Evolutionary conservation across 2,888 invertebrate genomes (phyloP).

Genomic region (Philopedon plagiatum): DNA sequence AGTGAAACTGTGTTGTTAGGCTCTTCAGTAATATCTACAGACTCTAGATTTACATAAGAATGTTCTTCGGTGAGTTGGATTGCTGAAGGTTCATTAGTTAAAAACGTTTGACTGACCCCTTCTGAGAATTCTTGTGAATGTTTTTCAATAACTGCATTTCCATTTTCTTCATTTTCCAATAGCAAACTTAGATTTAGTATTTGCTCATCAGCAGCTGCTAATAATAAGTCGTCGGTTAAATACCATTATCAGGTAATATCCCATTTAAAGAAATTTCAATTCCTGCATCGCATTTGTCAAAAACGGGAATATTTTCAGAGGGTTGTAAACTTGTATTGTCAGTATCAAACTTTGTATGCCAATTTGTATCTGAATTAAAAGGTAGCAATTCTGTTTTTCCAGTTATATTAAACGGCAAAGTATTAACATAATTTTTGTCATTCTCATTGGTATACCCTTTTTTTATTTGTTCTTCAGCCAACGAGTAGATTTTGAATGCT

Average conservation of each 20-base stretch:
- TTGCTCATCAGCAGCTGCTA: not conserved
- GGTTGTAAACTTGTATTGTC: not conserved
- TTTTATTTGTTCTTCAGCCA: not conserved
- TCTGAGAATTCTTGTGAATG: no score
- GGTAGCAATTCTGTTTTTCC: not conserved
- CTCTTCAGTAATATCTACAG: no score
- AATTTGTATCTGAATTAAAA: not conserved
- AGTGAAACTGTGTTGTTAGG: no score
- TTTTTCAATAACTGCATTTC: no score
- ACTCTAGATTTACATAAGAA: no score
- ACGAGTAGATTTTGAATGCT: not conserved
- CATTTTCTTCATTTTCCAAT: not conserved
- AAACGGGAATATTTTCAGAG: not conserved
- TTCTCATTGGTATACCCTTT: not conserved
- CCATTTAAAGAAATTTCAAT: no score
- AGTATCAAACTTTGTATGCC: not conserved
- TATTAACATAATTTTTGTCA: not conserved
- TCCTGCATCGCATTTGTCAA: not conserved
- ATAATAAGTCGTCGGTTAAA: not conserved
- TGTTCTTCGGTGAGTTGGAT: no score
- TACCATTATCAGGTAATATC: not conserved
- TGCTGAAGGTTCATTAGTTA: no score
- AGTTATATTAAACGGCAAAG: not conserved
- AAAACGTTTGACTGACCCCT: no score
- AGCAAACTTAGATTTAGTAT: no score